Conservation (phyloP, 1,140 invertebrate genomes). For the Pseudomyrmex sp. region DNA sequence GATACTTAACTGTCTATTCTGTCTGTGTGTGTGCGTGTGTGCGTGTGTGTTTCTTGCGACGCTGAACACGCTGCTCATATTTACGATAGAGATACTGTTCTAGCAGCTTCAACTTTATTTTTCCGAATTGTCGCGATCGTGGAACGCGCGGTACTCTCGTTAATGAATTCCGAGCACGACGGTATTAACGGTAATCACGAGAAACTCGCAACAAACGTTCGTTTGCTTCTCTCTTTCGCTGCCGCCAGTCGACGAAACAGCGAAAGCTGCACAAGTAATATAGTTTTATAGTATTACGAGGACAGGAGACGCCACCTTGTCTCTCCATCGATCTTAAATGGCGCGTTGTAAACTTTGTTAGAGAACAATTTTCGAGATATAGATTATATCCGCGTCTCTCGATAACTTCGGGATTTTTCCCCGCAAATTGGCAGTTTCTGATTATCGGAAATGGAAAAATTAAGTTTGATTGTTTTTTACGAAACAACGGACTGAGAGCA, state of each 20-base stretch:
- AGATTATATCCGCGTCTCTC: background rate
- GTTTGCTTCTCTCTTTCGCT: constrained; percentile 21
- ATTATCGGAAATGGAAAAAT: constrained; percentile 38
- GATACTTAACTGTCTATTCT: constrained; percentile 72
- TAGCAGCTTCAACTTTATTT: constrained; percentile 56
- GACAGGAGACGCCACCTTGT: constrained; percentile 23
- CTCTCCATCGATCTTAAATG: constrained; percentile 37
- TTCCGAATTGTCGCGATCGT: constrained; percentile 45
- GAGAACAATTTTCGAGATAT: constrained; percentile 24
- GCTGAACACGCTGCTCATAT: constrained; percentile 77
- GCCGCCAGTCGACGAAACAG: constrained; percentile 31
- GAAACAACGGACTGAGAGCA: background rate
- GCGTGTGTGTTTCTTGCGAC: constrained; percentile 77
- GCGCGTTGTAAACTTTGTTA: constrained; percentile 46
- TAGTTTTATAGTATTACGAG: constrained; percentile 43
- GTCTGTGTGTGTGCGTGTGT: constrained; percentile 78
- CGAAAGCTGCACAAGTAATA: constrained; percentile 27
- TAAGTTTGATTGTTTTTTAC: constrained; percentile 3
- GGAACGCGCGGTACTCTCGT: constrained; percentile 1
- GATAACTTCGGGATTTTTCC: constrained; percentile 25
- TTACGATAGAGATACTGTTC: constrained; percentile 55
- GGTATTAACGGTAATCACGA: background rate
- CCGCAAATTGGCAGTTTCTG: constrained; percentile 20
- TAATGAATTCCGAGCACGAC: constrained; percentile 1
- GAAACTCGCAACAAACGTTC: background rate